Percentiles rank a stretch among this genome's conserved stretches.
Conservation (phyloP, 1,140 invertebrate genomes). For the Linepithema humile region DNA sequence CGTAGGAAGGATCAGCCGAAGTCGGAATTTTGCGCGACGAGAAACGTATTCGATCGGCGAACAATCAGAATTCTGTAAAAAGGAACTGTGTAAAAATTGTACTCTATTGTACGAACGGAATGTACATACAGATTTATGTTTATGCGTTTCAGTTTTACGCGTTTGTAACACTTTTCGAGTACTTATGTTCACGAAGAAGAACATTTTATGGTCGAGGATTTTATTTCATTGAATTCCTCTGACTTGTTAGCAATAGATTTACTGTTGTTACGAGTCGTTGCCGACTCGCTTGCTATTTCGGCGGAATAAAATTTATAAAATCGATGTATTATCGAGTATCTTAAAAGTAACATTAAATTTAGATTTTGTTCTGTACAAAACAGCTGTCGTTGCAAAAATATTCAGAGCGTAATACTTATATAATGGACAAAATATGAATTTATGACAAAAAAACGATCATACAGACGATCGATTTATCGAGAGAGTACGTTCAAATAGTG, state of each 20-base stretch:
- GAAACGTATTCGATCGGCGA: not conserved
- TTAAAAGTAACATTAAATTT: not conserved
- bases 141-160: not conserved
- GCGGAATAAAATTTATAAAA: not conserved
- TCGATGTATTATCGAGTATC: not conserved
- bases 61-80: conserved; percentile 23
- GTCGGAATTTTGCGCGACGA: not conserved
- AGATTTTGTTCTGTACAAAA: not conserved
- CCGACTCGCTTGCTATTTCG: not conserved
- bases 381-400: not conserved
- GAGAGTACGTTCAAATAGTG: not conserved
- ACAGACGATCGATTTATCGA: not conserved
- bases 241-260: not conserved
- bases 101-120: not conserved
- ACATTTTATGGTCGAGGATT: not conserved
- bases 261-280: not conserved
- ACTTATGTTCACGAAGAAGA: not conserved
- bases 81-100: conserved; percentile 27
- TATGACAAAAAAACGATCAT: not conserved
- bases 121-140: conserved; percentile 14
- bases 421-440: not conserved
- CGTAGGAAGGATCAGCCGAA: not conserved
- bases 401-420: not conserved
- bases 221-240: not conserved
- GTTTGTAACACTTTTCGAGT: not conserved